A percentile compares a stretch with the other conserved stretches of the same genome.
Evolutionary conservation across 2,888 invertebrate species (phyloP).

Genomic region (Ophraella communa): DNA sequence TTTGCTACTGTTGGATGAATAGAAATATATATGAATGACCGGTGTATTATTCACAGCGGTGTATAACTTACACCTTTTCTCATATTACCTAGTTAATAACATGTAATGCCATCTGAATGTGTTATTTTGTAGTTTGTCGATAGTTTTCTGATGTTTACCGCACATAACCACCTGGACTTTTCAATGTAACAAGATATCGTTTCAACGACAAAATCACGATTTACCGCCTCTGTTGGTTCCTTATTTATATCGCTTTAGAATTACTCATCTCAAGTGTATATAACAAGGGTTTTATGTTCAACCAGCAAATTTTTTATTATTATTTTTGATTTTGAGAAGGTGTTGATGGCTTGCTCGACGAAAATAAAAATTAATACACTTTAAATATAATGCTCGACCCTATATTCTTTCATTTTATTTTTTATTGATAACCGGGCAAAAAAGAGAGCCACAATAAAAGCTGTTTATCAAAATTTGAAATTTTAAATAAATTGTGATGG

Average conservation of each 20-base stretch:
- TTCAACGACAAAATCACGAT: slow-evolving; percentile 31
- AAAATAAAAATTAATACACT: no score
- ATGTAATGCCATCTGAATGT: slow-evolving; percentile 51
- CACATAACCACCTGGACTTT: slow-evolving; percentile 45
- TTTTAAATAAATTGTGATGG: no score
- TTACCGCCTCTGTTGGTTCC: slow-evolving; percentile 18
- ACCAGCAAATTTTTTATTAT: background rate
- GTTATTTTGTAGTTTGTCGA: slow-evolving; percentile 48
- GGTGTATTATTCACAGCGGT: slow-evolving; percentile 48
- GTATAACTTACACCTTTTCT: slow-evolving; percentile 58
- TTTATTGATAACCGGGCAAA: no score
- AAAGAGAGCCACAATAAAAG: no score
- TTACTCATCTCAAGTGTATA: background rate
- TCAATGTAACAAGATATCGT: slow-evolving; percentile 41
- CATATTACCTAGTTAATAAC: slow-evolving; percentile 57
- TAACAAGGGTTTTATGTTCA: background rate
- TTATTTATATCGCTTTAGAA: slow-evolving; percentile 4
- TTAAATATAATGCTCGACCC: no score
- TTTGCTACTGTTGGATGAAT: slow-evolving; percentile 30
- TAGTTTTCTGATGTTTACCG: slow-evolving; percentile 44
- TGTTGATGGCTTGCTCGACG: no score
- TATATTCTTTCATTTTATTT: no score
- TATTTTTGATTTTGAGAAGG: no score
- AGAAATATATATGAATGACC: slow-evolving; percentile 43
- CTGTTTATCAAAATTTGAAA: no score